Evolutionary conservation across 2,113 vertebrate genomes (phyloP).

Genomic region (Melanotaenia duboulayi): DNA sequence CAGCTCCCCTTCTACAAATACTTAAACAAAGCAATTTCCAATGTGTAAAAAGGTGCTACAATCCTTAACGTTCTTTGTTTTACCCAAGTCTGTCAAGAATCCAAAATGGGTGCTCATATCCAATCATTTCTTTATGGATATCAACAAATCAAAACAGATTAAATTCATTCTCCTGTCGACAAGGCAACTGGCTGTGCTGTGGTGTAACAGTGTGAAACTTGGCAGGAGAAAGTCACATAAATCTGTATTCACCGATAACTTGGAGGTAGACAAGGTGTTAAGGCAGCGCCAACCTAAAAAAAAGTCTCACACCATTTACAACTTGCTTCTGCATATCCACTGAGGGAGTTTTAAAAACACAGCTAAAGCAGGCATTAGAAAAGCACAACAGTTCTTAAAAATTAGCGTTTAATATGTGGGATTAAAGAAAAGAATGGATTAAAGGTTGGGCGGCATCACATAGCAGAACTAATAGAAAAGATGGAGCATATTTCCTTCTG

Average conservation of each 20-base stretch:
- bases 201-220: constrained; percentile 52
- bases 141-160: constrained; percentile 52
- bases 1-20: constrained; percentile 14
- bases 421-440: constrained; percentile 26
- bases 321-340: constrained; percentile 6
- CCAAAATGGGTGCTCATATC: constrained; percentile 34
- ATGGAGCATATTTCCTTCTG: constrained; percentile 47
- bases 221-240: constrained; percentile 38
- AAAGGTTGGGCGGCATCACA: constrained; percentile 20
- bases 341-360: constrained; percentile 20
- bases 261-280: constrained; percentile 11
- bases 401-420: constrained; percentile 23
- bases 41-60: constrained; percentile 32
- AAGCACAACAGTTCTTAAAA: constrained; percentile 7
- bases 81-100: constrained; percentile 28
- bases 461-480: constrained; percentile 51
- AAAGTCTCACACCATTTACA: constrained; percentile 15
- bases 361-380: not conserved
- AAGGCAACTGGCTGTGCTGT: constrained; percentile 25
- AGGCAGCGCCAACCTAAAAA: constrained; percentile 29
- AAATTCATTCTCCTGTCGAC: constrained; percentile 17
- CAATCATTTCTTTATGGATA: constrained; percentile 37
- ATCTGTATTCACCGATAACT: constrained; percentile 36
- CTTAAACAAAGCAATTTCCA: constrained; percentile 2
- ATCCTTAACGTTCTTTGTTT: constrained; percentile 27